Percentiles rank a stretch among this genome's conserved stretches.
These are phyloP conservation scores for Gobio gobio DNA, from an alignment of 2,113 vertebrate genomes.

Conservation along the genomic window DNA sequence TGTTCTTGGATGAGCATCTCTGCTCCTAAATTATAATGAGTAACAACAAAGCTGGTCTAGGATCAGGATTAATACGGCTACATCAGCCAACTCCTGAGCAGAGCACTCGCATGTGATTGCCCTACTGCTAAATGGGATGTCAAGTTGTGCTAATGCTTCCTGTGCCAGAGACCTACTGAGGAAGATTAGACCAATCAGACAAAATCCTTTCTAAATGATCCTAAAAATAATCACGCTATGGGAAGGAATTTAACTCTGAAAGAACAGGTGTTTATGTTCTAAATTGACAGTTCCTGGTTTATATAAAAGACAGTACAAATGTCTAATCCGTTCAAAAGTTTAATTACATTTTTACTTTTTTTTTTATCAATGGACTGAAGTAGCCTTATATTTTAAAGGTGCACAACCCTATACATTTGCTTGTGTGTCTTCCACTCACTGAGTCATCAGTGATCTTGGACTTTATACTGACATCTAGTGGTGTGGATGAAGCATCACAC, in stretches of 20 bases:
- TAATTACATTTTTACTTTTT: background rate
- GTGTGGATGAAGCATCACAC: background rate
- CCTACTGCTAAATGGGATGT: constrained; percentile 44
- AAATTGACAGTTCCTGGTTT: background rate
- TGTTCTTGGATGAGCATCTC: background rate
- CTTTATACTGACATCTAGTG: constrained; percentile 11
- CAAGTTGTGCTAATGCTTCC: constrained; percentile 50
- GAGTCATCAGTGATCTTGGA: background rate
- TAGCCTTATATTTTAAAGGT: background rate
- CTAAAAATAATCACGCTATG: constrained; percentile 52
- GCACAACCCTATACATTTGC: background rate
- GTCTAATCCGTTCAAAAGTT: background rate
- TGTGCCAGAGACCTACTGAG: constrained; percentile 57
- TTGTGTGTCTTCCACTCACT: background rate
- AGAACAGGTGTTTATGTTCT: constrained; percentile 4
- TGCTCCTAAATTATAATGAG: background rate
- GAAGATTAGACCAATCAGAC: constrained; percentile 60
- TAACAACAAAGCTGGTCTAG: constrained; percentile 16
- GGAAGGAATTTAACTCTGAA: constrained; percentile 37
- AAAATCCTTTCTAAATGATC: constrained; percentile 59
- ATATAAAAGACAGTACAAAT: background rate
- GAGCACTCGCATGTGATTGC: constrained; percentile 39
- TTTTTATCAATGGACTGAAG: background rate
- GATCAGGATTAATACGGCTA: background rate
- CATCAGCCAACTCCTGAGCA: background rate